Evolutionary conservation across 2,888 invertebrate genomes (phyloP).

Genomic region (Epiblema foenella): DNA sequence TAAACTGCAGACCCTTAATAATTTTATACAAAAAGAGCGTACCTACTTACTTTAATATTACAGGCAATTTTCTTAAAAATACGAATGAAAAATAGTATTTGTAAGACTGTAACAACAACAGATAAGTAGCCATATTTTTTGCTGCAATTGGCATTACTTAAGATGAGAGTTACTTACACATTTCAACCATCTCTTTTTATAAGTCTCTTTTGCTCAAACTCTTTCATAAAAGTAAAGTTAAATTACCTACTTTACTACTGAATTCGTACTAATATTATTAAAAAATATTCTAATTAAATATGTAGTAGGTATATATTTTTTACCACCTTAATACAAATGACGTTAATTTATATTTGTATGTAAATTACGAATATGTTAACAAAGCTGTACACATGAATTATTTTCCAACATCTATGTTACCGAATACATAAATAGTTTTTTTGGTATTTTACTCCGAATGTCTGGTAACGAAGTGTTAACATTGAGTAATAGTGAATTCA

Average conservation of each 20-base stretch:
- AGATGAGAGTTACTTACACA: not conserved
- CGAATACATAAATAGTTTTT: constrained; percentile 29
- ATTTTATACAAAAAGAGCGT: not conserved
- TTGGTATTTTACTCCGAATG: constrained; percentile 1
- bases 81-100: not conserved
- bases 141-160: not conserved
- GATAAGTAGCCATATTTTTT: not conserved
- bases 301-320: not conserved
- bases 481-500: too few relatives aligned
- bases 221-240: not conserved
- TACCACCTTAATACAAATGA: constrained; percentile 7
- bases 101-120: not conserved
- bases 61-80: not conserved
- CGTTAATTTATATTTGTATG: constrained; percentile 28
- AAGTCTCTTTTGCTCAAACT: too few relatives aligned
- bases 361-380: constrained; percentile 31
- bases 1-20: not conserved
- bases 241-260: not conserved
- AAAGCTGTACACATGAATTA: constrained; percentile 16
- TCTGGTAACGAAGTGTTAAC: not conserved
- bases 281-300: not conserved
- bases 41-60: not conserved
- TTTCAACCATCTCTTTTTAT: not conserved
- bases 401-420: constrained; percentile 15
- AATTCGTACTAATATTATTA: not conserved